Evolutionary conservation across 2,113 vertebrate species (phyloP).

Genomic region (Isurus oxyrinchus): DNA sequence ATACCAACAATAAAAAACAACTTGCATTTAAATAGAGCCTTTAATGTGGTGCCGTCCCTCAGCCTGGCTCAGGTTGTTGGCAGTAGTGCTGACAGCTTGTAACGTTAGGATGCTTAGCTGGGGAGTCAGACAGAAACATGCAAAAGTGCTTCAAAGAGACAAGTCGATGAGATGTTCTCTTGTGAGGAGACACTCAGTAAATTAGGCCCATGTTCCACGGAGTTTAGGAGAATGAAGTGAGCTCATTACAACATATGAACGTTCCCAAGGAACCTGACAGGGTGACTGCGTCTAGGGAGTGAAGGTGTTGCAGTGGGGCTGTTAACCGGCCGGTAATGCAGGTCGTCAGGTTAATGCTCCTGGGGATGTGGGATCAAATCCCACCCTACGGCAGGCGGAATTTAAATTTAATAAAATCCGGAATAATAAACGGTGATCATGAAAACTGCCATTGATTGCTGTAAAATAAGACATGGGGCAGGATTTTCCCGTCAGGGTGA

Average conservation of each 20-base stretch:
- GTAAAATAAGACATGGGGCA: no score
- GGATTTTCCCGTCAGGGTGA: no score
- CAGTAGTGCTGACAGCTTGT: background rate
- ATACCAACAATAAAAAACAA: background rate
- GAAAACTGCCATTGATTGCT: no score
- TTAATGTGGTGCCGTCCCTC: background rate
- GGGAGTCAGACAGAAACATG: background rate
- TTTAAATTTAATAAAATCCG: no score
- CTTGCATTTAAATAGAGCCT: background rate
- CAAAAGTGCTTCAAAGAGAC: background rate
- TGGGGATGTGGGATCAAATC: no score
- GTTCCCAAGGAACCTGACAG: background rate
- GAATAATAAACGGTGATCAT: no score
- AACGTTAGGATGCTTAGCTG: background rate
- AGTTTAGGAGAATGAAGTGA: background rate
- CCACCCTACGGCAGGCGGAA: no score
- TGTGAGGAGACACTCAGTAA: background rate
- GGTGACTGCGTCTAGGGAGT: no score
- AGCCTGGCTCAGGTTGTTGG: background rate
- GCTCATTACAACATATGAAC: background rate
- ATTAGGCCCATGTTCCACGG: background rate
- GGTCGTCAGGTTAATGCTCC: no score
- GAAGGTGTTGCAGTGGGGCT: no score
- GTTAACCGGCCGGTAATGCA: no score
- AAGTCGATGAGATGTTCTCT: background rate